These are phyloP conservation scores for Colletes collaris DNA, from an alignment of 2,888 invertebrate species.

Conservation along the genomic window DNA sequence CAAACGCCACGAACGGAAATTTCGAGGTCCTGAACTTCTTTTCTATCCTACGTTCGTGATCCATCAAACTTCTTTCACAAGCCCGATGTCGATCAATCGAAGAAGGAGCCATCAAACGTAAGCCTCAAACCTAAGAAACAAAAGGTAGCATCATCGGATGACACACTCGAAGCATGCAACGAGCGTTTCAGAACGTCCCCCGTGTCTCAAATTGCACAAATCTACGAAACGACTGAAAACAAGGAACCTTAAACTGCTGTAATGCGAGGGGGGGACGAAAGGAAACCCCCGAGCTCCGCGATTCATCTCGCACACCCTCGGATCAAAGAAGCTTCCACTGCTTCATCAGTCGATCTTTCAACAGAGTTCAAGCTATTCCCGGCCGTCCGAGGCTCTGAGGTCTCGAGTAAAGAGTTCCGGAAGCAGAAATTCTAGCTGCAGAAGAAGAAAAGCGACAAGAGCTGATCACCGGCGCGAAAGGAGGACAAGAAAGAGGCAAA, in stretches of 20 bases:
- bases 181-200: constrained; percentile 1
- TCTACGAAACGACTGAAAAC: constrained; percentile 10
- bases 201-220: constrained; percentile 23
- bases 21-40: constrained; percentile 1
- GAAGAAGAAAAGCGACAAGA: constrained; percentile 3
- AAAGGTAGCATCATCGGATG: not conserved
- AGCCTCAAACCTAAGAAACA: not conserved
- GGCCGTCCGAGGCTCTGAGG: constrained; percentile 12
- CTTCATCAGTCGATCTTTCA: constrained; percentile 4
- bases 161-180: not conserved
- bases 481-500: not conserved
- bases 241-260: not conserved
- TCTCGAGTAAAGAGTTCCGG: constrained; percentile 21
- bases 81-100: not conserved
- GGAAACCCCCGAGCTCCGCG: not conserved
- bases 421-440: constrained; percentile 6
- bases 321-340: constrained; percentile 17
- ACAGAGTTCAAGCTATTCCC: constrained; percentile 19
- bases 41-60: constrained; percentile 4
- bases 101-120: no score
- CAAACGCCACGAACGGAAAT: constrained; percentile 10
- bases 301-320: constrained; percentile 37
- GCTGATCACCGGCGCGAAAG: not conserved
- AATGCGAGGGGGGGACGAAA: not conserved
- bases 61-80: constrained; percentile 4